Conservation (phyloP, 35 echinoderm and acorn worm species). For the Ophioderma brevispina region DNA sequence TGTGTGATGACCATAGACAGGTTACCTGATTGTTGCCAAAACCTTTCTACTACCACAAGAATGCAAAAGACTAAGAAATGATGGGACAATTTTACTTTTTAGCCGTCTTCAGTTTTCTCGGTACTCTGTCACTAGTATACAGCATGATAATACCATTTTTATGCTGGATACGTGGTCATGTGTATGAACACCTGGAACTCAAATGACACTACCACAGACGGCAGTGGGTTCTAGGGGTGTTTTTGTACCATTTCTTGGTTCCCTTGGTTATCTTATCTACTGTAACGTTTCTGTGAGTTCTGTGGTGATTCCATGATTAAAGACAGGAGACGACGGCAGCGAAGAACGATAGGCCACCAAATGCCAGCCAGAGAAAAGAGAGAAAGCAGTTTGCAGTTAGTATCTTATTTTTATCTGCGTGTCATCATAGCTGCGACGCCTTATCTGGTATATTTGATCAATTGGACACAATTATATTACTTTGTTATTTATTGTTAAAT, state of each 20-base stretch:
- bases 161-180: neutral
- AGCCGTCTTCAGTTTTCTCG: neutral
- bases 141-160: neutral
- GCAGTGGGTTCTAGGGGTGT: neutral
- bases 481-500: too few species aligned
- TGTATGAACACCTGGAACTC: neutral
- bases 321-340: too few species aligned
- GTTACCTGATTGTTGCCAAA: neutral
- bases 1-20: neutral
- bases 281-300: neutral
- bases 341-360: too few species aligned
- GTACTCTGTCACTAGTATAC: neutral
- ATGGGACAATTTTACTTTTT: neutral
- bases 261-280: neutral
- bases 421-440: too few species aligned
- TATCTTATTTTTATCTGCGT: too few species aligned
- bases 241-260: neutral
- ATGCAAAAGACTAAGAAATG: neutral
- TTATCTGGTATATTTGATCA: too few species aligned
- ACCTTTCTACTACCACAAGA: neutral
- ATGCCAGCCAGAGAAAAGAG: too few species aligned
- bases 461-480: too few species aligned
- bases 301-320: neutral
- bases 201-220: neutral
- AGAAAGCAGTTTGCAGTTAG: too few species aligned